Conservation (phyloP, 2,113 vertebrate genomes). For the Genyomyrus donnyi region DNA sequence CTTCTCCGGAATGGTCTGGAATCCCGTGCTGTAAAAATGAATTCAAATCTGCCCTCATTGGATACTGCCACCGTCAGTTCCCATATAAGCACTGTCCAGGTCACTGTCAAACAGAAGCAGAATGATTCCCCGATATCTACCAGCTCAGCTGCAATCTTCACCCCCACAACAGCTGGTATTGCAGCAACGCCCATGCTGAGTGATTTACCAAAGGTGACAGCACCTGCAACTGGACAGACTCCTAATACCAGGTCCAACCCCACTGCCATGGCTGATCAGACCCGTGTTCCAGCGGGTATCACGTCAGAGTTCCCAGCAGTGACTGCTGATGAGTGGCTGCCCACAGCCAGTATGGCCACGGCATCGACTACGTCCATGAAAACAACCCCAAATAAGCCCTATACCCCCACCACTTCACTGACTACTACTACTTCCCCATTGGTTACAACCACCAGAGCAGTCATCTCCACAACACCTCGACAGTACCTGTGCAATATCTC, state of each 20-base stretch:
- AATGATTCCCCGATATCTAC: neutral
- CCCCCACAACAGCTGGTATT: conserved; percentile 8
- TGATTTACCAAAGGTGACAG: neutral
- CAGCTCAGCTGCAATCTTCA: neutral
- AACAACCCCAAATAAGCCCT: conserved; percentile 40
- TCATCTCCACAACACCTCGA: conserved; percentile 40
- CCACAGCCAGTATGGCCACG: conserved; percentile 17
- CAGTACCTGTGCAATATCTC: conserved; percentile 61
- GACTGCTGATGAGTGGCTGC: conserved; percentile 34
- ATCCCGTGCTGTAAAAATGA: neutral
- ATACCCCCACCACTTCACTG: conserved; percentile 28
- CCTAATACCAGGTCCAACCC: conserved; percentile 22
- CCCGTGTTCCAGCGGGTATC: conserved; percentile 28
- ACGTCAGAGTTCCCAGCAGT: neutral
- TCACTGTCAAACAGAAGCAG: conserved; percentile 23
- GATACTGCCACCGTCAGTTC: neutral
- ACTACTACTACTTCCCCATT: conserved; percentile 42
- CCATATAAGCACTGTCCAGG: conserved; percentile 3
- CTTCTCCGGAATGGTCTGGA: conserved; percentile 17
- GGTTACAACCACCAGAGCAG: conserved; percentile 47
- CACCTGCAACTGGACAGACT: conserved; percentile 24
- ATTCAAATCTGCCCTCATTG: conserved; percentile 15
- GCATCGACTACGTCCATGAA: conserved; percentile 31
- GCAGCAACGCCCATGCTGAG: conserved; percentile 9
- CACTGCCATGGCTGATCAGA: conserved; percentile 45